Percentiles rank a stretch among this genome's conserved stretches.
Evolutionary conservation across 2,888 invertebrate species (phyloP).

Genomic region (Periphyllus acericola): DNA sequence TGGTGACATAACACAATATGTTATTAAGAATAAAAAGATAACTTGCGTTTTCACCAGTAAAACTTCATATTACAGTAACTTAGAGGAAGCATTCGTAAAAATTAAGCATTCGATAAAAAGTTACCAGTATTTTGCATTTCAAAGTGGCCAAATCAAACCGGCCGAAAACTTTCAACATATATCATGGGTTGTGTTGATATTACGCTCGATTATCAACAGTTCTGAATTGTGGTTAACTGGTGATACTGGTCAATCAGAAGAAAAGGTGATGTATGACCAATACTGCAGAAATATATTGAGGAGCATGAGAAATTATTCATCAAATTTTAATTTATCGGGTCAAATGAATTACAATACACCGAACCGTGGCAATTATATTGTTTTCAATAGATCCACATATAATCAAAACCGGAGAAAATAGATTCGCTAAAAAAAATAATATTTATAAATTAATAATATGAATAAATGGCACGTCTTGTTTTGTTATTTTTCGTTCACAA

Average conservation of each 20-base stretch:
- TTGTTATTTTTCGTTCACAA: no score
- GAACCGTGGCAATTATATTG: background rate
- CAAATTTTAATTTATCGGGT: background rate
- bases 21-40: background rate
- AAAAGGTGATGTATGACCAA: background rate
- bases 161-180: background rate
- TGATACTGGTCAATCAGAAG: background rate
- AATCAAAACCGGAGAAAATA: no score
- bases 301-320: background rate
- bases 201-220: background rate
- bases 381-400: no score
- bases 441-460: no score
- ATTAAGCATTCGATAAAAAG: background rate
- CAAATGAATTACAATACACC: background rate
- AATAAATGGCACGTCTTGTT: no score
- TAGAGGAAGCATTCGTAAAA: slow-evolving; percentile 1
- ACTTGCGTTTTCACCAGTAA: background rate
- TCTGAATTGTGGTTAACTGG: slow-evolving; percentile 52
- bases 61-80: background rate
- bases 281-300: background rate
- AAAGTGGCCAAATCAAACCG: background rate
- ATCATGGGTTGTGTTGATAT: slow-evolving; percentile 21
- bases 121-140: slow-evolving; percentile 3
- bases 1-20: background rate
- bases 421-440: no score